A percentile compares a stretch with the other conserved stretches of the same genome.
Conservation (phyloP, 2,113 vertebrate species). For the Tychaedon coryphoeus region DNA sequence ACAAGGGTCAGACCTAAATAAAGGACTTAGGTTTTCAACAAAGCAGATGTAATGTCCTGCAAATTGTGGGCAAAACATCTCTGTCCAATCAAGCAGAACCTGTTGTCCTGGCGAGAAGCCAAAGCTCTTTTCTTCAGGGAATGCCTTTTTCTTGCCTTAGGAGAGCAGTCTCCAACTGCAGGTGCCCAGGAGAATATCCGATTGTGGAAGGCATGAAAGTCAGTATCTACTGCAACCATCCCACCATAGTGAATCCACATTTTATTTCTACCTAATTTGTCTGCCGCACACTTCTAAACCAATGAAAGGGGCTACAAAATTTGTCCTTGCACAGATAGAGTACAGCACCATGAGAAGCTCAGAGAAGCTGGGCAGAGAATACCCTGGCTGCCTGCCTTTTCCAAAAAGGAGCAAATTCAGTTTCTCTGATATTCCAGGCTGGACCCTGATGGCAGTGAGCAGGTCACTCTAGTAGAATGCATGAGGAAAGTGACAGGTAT, state of each 20-base stretch:
- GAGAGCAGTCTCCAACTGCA: background rate
- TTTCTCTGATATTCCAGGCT: background rate
- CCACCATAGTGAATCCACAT: background rate
- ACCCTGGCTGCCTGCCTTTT: background rate
- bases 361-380: background rate
- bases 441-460: background rate
- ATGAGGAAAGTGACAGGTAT: background rate
- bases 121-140: background rate
- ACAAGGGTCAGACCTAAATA: background rate
- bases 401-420: background rate
- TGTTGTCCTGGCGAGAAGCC: background rate
- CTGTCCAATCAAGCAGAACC: background rate
- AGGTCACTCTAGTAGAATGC: background rate
- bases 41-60: background rate
- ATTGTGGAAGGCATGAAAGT: background rate
- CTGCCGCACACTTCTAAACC: background rate
- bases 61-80: background rate
- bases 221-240: background rate
- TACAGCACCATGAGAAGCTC: rapidly evolving
- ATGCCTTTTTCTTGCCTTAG: background rate
- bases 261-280: background rate
- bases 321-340: background rate
- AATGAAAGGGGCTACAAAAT: background rate
- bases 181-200: background rate
- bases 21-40: background rate